Evolutionary conservation across 2,888 invertebrate species (phyloP).

Genomic region (Scaptomyza tumidula): DNA sequence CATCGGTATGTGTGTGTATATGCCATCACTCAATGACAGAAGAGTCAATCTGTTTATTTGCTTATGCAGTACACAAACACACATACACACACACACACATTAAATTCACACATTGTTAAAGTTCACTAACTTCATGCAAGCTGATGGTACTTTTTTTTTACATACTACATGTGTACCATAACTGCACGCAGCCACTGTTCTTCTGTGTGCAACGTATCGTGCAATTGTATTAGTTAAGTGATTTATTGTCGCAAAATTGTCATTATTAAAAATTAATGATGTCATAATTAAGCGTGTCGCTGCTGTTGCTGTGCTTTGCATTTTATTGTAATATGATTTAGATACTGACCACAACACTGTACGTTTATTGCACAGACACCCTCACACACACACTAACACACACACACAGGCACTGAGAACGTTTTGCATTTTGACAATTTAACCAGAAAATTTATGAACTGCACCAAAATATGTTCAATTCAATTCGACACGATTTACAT

Average conservation of each 20-base stretch:
- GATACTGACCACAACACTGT: slow-evolving; percentile 51
- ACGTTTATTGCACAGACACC: slow-evolving; percentile 18
- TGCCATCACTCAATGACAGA: slow-evolving; percentile 49
- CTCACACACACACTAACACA: slow-evolving; percentile 8
- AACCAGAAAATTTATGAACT: slow-evolving; percentile 66
- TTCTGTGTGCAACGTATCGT: slow-evolving; percentile 15
- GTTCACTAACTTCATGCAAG: slow-evolving; percentile 67
- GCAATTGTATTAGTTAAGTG: slow-evolving; percentile 72
- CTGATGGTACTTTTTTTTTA: slow-evolving; percentile 15
- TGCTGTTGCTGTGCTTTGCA: slow-evolving; percentile 52
- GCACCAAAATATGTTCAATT: slow-evolving; percentile 60
- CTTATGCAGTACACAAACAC: slow-evolving; percentile 36
- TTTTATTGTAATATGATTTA: slow-evolving; percentile 78
- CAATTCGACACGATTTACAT: slow-evolving; percentile 70
- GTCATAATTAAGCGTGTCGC: slow-evolving; percentile 70
- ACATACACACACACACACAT: slow-evolving; percentile 4
- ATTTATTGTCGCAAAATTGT: slow-evolving; percentile 81
- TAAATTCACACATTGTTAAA: slow-evolving; percentile 56
- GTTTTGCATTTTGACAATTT: slow-evolving; percentile 50
- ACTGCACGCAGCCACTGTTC: slow-evolving; percentile 13
- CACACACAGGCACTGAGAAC: slow-evolving; percentile 2
- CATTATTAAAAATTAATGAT: slow-evolving; percentile 81
- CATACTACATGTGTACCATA: too few relatives aligned
- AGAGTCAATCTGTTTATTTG: slow-evolving; percentile 75
- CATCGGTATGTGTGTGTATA: not conserved